Evolutionary conservation across 2,797 vertebrate genomes (phyloP).

Genomic region (Taenioides sp.): DNA sequence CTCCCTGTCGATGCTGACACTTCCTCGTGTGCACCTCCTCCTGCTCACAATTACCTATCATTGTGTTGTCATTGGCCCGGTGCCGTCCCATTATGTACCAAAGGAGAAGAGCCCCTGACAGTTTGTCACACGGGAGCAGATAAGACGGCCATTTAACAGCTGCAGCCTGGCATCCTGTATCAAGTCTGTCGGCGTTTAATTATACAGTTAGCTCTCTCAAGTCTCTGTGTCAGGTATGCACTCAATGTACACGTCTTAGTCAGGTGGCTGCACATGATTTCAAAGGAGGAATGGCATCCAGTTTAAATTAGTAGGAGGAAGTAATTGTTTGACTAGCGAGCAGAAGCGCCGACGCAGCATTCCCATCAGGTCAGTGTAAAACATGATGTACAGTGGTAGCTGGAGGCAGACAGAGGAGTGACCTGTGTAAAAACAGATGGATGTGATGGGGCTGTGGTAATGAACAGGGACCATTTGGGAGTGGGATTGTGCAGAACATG

Average conservation of each 20-base stretch:
- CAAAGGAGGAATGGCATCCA: conserved; percentile 19
- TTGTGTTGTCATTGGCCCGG: conserved; percentile 64
- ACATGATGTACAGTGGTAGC: conserved; percentile 47
- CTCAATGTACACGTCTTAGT: conserved; percentile 40
- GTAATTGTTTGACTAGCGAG: conserved; percentile 24
- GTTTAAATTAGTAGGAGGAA: conserved; percentile 31
- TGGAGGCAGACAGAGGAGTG: conserved; percentile 33
- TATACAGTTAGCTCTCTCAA: conserved; percentile 62
- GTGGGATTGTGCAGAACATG: conserved; percentile 18
- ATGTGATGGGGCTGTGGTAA: conserved; percentile 11
- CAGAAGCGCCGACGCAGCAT: conserved; percentile 33
- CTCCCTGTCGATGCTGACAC: conserved; percentile 40
- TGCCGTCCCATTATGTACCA: conserved; percentile 58
- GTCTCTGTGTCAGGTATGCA: conserved; percentile 51
- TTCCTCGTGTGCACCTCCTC: conserved; percentile 43
- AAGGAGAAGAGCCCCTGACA: conserved; percentile 58
- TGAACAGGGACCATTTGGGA: conserved; percentile 25
- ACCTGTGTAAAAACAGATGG: conserved; percentile 37
- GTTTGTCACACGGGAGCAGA: conserved; percentile 62
- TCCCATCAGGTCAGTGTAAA: conserved; percentile 47
- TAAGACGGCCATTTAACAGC: conserved; percentile 67
- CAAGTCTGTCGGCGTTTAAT: conserved; percentile 66
- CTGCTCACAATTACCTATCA: conserved; percentile 63
- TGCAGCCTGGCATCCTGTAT: conserved; percentile 49
- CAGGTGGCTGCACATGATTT: conserved; percentile 27